Conservation (phyloP, 2,113 vertebrate species). For the Suncus etruscus region DNA sequence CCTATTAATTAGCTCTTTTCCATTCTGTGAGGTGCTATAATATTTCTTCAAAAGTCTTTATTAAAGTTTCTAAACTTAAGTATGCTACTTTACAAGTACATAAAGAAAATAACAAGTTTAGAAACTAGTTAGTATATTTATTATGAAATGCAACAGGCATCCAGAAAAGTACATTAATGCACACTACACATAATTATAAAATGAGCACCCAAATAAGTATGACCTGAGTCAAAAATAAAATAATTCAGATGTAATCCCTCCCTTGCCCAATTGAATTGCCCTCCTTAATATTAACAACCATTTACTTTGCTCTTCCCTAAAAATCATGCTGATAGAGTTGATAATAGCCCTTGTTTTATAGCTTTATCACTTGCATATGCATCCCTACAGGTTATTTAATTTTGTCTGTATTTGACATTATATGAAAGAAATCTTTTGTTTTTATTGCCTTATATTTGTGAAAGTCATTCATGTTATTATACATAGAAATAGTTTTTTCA, state of each 20-base stretch:
- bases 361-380: not conserved
- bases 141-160: not conserved
- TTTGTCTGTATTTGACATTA: slow-evolving; percentile 20
- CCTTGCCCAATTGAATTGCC: not conserved
- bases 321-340: not conserved
- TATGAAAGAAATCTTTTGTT: not conserved
- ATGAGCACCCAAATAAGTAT: not conserved
- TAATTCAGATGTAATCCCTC: not conserved
- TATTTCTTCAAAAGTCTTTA: not conserved
- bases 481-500: not conserved
- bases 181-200: not conserved
- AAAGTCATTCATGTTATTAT: not conserved
- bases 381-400: not conserved
- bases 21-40: not conserved
- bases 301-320: not conserved
- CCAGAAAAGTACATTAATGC: slow-evolving; percentile 1
- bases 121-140: not conserved
- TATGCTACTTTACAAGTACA: not conserved
- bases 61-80: not conserved
- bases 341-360: not conserved
- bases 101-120: not conserved
- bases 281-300: not conserved
- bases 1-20: not conserved
- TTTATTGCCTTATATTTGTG: not conserved
- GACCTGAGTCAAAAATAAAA: not conserved